Evolutionary conservation across 2,888 invertebrate species (phyloP).

Genomic region (Kuschelorhynchus macadamiae): DNA sequence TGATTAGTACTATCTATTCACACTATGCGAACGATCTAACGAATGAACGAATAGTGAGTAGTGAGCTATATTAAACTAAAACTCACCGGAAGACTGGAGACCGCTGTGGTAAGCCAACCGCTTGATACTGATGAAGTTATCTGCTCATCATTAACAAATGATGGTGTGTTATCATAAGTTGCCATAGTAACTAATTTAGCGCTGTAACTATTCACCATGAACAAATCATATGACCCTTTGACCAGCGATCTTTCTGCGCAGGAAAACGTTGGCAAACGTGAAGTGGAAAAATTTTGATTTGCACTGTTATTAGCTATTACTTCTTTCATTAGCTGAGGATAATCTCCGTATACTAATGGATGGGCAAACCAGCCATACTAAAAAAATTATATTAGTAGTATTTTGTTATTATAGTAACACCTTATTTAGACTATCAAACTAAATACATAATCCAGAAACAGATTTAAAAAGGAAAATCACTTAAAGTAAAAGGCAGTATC

Average conservation of each 20-base stretch:
- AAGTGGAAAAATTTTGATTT: slow-evolving; percentile 72
- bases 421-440: no score
- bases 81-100: not conserved
- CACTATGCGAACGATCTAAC: no score
- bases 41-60: no score
- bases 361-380: slow-evolving; percentile 63
- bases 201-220: slow-evolving; percentile 50
- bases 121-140: not conserved
- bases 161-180: slow-evolving; percentile 16
- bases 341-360: slow-evolving; percentile 79
- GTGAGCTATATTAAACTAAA: no score
- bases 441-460: no score
- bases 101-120: slow-evolving; percentile 1
- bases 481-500: no score
- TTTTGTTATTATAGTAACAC: no score
- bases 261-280: slow-evolving; percentile 77
- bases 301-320: slow-evolving; percentile 73
- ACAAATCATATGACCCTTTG: slow-evolving; percentile 70
- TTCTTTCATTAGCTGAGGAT: slow-evolving; percentile 76
- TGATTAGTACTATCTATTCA: no score
- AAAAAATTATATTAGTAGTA: no score
- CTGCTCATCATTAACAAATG: slow-evolving; percentile 33
- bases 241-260: slow-evolving; percentile 74
- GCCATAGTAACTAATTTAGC: slow-evolving; percentile 8
- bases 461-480: no score